Evolutionary conservation across 2,113 vertebrate species (phyloP).

Genomic region (Echinops telfairi): DNA sequence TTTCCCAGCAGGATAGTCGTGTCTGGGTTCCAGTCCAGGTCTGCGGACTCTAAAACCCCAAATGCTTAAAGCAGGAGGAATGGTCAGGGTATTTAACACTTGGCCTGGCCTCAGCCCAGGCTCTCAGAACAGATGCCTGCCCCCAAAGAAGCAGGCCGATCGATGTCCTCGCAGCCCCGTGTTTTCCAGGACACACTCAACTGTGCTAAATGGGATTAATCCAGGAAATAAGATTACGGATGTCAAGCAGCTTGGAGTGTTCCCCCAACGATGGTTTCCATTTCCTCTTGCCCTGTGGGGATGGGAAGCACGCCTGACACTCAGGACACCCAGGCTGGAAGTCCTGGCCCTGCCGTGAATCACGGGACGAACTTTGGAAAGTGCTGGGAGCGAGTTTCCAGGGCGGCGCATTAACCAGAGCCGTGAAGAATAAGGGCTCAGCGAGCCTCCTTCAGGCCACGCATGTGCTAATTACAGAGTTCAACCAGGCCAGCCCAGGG

Average conservation of each 20-base stretch:
- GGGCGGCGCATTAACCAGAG: background rate
- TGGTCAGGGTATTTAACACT: background rate
- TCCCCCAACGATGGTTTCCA: background rate
- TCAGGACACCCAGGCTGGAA: background rate
- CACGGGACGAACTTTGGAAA: background rate
- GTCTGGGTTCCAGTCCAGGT: background rate
- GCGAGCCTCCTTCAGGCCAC: rapidly evolving
- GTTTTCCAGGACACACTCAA: slow-evolving; percentile 12
- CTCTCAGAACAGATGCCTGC: background rate
- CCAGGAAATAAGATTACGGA: slow-evolving; percentile 73
- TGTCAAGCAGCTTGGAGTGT: slow-evolving; percentile 57
- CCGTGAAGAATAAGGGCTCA: too few relatives aligned
- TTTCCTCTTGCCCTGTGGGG: background rate
- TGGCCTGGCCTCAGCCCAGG: background rate
- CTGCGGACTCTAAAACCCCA: background rate
- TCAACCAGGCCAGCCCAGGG: rapidly evolving
- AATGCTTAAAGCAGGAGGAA: background rate
- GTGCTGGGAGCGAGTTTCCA: background rate
- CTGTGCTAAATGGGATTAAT: slow-evolving; percentile 77
- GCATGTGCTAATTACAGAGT: background rate
- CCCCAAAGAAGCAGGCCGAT: background rate
- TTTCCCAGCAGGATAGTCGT: background rate
- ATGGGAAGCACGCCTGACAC: background rate
- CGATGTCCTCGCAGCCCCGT: background rate
- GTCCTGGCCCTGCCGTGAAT: background rate